Evolutionary conservation across 1,140 invertebrate species (phyloP), one percentile per base, ranked within the genome.

Genomic region (Watersipora subatra): DNA sequence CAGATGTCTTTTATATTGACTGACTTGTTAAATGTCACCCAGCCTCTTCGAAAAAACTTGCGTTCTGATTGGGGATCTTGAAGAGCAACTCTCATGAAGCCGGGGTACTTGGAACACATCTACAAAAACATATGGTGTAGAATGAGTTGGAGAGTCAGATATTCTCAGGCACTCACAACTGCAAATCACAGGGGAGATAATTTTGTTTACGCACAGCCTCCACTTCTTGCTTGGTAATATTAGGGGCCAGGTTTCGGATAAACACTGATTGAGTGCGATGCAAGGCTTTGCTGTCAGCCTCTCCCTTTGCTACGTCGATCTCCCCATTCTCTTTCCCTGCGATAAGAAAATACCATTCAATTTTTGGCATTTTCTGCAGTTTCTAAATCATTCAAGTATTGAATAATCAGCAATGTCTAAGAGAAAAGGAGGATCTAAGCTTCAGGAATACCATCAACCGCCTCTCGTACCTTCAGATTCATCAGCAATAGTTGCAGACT

Each of bases 1-100:
- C 96, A 99, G 66, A 99, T 98, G 78, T 99, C 94, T 78, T 97
- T 98, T 67, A 99, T 98, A 76, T 98, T 97, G 3, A 97, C 94
- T 75, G 93, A 88, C 46, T 92, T 83, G 71, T 93, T 89, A 80
- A 97, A 99, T 0, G 96, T 98, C 2, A 97, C 93, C 96, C 96
- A 99, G 56, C 93, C 97, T 61, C 94, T 85, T 26, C 96, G 85
- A 78, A 93, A 90, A 88, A 95, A 99, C 46, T 92, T 85, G 57
- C 93, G 85, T 73, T 99, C 95, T 0, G 92, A 89, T 72, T 95
- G 86, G 1, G 97, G 96, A 82, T 99, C 97, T 0, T 64, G 93
- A 61, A 99, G 85, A 0, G 93, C 93, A 3, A 97, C 91, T 58
- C 97, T 84, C n/a, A 98, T 79, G 75, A 95, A 99, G 1, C 97